phyloP scores from a whole-genome alignment of 1,140 invertebrate species.

The Lycorma delicatula region DNA sequence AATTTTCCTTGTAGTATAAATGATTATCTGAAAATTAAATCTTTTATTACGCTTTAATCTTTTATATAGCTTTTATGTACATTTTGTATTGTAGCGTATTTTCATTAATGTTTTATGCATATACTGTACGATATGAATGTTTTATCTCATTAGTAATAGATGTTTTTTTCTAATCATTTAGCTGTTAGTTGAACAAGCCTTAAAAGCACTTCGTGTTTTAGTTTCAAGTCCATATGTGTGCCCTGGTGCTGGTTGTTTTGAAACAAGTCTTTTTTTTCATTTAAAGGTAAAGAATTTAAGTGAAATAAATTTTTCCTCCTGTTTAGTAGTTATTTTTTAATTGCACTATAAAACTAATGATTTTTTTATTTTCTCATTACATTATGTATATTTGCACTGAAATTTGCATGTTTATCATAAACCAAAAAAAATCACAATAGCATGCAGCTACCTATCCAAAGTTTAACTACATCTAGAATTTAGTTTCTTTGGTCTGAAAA shows the following conservation, averaged over 20 bases:
- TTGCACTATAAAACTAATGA: not conserved
- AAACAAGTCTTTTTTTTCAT: conserved; percentile 1
- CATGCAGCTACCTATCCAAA: not conserved
- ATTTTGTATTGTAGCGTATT: not conserved
- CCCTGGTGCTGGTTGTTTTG: conserved; percentile 9
- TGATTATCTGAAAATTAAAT: not conserved
- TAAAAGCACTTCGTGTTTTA: not conserved
- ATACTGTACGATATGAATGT: not conserved
- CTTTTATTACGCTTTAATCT: not conserved
- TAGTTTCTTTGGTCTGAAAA: too few relatives aligned
- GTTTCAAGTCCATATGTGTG: not conserved
- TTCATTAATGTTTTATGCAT: not conserved
- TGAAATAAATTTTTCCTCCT: not conserved
- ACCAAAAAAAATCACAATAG: not conserved
- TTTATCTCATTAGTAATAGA: not conserved
- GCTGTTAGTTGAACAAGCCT: conserved; percentile 4
- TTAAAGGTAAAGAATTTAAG: not conserved
- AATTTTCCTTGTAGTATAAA: not conserved
- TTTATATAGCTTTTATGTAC: not conserved
- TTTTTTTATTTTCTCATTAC: not conserved
- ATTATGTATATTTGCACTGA: not conserved
- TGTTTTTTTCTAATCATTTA: not conserved
- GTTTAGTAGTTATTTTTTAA: not conserved
- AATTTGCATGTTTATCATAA: not conserved
- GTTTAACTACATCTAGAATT: too few relatives aligned